Conservation (phyloP, 2,113 vertebrate species). For the Hemiprocne comata region DNA sequence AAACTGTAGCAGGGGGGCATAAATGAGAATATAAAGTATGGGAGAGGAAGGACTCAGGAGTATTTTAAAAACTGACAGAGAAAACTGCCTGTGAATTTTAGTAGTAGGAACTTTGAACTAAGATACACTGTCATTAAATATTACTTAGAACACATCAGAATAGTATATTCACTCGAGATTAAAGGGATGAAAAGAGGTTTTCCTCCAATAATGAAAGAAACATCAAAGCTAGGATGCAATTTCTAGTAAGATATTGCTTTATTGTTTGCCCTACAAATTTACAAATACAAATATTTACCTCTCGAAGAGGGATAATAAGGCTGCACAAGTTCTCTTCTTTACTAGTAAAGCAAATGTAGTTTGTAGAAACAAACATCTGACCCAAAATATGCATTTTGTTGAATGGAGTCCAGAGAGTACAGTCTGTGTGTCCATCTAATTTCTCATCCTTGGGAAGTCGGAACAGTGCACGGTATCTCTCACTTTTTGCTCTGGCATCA, state of each 20-base stretch:
- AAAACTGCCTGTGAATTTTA: not conserved
- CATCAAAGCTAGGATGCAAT: not conserved
- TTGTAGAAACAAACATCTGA: slow-evolving; percentile 98
- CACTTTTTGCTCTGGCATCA: slow-evolving; percentile 95
- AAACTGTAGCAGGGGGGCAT: not conserved
- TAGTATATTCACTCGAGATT: not conserved
- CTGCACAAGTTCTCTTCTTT: slow-evolving; percentile 95
- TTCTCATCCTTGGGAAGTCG: slow-evolving; percentile 97
- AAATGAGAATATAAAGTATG: not conserved
- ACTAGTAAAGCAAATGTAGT: slow-evolving; percentile 99
- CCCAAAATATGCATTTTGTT: slow-evolving; percentile 98
- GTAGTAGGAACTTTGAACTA: not conserved
- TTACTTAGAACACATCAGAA: not conserved
- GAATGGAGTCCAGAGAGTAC: slow-evolving; percentile 97
- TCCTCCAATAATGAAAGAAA: not conserved
- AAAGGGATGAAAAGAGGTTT: not conserved
- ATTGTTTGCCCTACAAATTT: not conserved
- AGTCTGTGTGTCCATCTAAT: slow-evolving; percentile 95
- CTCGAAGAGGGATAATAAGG: slow-evolving; percentile 95
- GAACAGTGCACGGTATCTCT: slow-evolving; percentile 92
- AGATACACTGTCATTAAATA: not conserved
- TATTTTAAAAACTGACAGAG: not conserved
- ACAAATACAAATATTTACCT: slow-evolving; percentile 74
- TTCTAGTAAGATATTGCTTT: not conserved
- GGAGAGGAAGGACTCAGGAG: not conserved